Evolutionary conservation across 2,797 vertebrate genomes (phyloP).

Genomic region (Malacoraja senta): DNA sequence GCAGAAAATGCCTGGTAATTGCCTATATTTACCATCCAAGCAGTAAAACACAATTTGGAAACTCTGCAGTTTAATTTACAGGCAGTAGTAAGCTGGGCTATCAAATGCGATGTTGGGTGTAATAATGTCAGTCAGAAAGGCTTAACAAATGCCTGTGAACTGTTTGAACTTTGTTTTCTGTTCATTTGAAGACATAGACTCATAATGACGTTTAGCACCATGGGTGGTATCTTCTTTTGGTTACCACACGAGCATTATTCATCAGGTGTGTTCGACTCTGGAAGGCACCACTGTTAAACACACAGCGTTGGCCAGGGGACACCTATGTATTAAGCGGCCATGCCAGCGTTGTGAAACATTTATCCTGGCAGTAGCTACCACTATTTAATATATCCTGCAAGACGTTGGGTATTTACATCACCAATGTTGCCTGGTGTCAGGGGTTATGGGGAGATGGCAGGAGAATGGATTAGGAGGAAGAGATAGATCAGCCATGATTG

Average conservation of each 20-base stretch:
- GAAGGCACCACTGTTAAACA: not conserved
- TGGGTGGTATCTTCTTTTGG: not conserved
- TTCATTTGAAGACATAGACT: not conserved
- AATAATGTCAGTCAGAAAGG: not conserved
- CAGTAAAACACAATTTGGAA: not conserved
- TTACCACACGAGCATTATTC: not conserved
- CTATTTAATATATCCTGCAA: too few species aligned
- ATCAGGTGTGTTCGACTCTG: not conserved
- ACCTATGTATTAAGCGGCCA: too few species aligned
- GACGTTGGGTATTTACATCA: too few species aligned
- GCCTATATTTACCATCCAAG: not conserved
- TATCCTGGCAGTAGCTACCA: too few species aligned
- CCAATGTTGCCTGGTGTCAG: too few species aligned
- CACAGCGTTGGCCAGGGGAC: too few species aligned
- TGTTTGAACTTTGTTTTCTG: not conserved
- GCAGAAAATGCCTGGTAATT: constrained; percentile 15
- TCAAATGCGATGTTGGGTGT: not conserved
- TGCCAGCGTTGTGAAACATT: too few species aligned
- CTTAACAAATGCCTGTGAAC: not conserved
- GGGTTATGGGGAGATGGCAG: too few species aligned
- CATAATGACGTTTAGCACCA: not conserved
- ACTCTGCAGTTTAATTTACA: constrained; percentile 28
- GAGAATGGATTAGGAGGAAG: too few species aligned
- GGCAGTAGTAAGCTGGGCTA: not conserved
- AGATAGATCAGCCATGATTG: too few species aligned